Percentiles rank a stretch among this genome's conserved stretches.
phyloP scores from a whole-genome alignment of 2,797 vertebrate species.

The Clarias pachynema region DNA sequence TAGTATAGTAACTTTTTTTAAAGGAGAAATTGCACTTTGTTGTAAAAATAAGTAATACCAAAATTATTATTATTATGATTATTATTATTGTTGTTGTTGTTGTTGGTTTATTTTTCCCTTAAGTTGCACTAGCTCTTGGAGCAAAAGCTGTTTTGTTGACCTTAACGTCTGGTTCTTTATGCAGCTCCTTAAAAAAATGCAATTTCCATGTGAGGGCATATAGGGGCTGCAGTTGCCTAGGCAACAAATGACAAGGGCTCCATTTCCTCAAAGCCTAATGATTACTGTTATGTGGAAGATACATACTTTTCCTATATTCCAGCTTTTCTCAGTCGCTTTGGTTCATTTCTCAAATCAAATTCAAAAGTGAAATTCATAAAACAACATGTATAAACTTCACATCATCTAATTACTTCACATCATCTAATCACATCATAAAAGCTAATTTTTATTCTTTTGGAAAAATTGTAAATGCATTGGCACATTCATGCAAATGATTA shows the following conservation, averaged over 20 bases:
- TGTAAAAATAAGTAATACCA: neutral
- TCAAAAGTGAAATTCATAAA: too few relatives aligned
- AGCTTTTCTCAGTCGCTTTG: too few relatives aligned
- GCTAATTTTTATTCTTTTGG: too few relatives aligned
- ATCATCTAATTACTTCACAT: too few relatives aligned
- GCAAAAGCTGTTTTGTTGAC: neutral
- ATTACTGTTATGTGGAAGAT: slow-evolving; percentile 18
- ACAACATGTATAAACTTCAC: too few relatives aligned
- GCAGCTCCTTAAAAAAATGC: slow-evolving; percentile 65
- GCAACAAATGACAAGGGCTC: slow-evolving; percentile 69
- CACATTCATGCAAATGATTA: too few relatives aligned
- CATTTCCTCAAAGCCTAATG: slow-evolving; percentile 16
- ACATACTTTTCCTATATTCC: neutral
- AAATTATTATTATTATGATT: neutral
- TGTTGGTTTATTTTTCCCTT: neutral
- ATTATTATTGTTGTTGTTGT: neutral
- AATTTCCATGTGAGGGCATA: slow-evolving; percentile 50
- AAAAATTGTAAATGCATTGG: too few relatives aligned
- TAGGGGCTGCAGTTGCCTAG: slow-evolving; percentile 71
- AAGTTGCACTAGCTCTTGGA: neutral
- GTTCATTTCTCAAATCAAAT: too few relatives aligned
- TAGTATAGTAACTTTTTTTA: neutral
- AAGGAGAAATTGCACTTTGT: neutral
- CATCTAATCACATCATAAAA: too few relatives aligned
- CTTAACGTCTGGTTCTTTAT: slow-evolving; percentile 53